A percentile compares a stretch with the other conserved stretches of the same genome.
Conservation (phyloP, 1,140 invertebrate species). For the Brachionus manjavacas region DNA sequence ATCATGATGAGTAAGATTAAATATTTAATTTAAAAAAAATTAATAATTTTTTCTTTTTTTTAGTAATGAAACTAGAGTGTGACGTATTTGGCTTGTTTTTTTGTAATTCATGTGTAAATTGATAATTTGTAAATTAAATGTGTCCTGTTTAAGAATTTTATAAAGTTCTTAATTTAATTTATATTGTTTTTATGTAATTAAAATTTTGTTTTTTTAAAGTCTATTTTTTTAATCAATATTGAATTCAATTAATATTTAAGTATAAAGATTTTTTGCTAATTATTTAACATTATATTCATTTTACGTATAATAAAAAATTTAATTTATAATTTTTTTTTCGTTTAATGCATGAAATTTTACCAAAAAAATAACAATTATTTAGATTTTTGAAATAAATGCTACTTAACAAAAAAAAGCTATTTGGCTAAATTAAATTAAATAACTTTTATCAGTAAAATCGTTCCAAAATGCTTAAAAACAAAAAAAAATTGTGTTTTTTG, state of each 20-base stretch:
- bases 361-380: no score
- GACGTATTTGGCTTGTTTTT: conserved; percentile 34
- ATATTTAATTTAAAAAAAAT: background rate
- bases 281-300: background rate
- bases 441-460: no score
- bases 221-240: conserved; percentile 9
- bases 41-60: conserved; percentile 25
- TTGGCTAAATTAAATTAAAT: no score
- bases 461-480: no score
- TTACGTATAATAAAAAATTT: background rate
- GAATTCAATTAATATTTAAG: background rate
- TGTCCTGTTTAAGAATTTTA: background rate
- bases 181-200: conserved; percentile 18
- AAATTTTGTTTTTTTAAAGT: conserved; percentile 4
- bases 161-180: background rate
- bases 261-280: background rate
- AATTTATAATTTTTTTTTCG: background rate
- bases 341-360: no score
- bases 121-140: conserved; percentile 32
- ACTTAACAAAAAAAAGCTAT: no score
- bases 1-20: conserved; percentile 29
- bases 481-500: no score
- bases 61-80: conserved; percentile 36
- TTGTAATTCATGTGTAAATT: background rate
- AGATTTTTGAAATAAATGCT: no score